These are phyloP conservation scores for Apodemia zela DNA, from an alignment of 2,888 invertebrate species.

Conservation along the genomic window DNA sequence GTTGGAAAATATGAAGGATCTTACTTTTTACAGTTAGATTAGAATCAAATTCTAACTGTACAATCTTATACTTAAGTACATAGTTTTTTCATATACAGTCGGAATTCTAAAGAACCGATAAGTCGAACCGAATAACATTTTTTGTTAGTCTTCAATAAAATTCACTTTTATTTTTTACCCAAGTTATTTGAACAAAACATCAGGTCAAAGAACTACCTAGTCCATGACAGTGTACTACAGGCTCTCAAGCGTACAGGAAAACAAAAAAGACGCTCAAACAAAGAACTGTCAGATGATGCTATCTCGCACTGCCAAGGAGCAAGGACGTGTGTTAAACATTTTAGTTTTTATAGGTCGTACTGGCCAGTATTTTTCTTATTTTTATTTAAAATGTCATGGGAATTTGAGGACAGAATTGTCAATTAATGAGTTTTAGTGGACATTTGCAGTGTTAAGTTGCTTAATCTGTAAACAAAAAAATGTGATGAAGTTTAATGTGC, in stretches of 20 bases:
- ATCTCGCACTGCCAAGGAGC: conserved; percentile 60
- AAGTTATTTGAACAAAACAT: conserved; percentile 23
- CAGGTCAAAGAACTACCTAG: conserved; percentile 57
- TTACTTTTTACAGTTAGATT: too few relatives aligned
- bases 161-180: conserved; percentile 18
- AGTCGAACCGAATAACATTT: background rate
- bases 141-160: conserved; percentile 6
- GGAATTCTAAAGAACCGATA: background rate
- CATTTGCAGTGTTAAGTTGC: background rate
- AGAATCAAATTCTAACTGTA: too few relatives aligned
- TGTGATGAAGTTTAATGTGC: background rate
- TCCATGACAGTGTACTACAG: conserved; percentile 46
- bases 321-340: conserved; percentile 51
- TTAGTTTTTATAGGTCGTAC: conserved; percentile 24
- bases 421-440: background rate
- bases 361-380: conserved; percentile 18
- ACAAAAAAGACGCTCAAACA: conserved; percentile 61
- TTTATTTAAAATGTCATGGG: conserved; percentile 41
- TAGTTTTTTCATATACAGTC: background rate
- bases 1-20: too few relatives aligned
- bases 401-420: conserved; percentile 33
- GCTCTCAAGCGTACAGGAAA: conserved; percentile 48
- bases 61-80: too few relatives aligned
- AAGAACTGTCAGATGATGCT: conserved; percentile 57
- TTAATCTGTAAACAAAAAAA: background rate